Evolutionary conservation across 2,888 invertebrate genomes (phyloP).

Genomic region (Caenorhabditis sp.): DNA sequence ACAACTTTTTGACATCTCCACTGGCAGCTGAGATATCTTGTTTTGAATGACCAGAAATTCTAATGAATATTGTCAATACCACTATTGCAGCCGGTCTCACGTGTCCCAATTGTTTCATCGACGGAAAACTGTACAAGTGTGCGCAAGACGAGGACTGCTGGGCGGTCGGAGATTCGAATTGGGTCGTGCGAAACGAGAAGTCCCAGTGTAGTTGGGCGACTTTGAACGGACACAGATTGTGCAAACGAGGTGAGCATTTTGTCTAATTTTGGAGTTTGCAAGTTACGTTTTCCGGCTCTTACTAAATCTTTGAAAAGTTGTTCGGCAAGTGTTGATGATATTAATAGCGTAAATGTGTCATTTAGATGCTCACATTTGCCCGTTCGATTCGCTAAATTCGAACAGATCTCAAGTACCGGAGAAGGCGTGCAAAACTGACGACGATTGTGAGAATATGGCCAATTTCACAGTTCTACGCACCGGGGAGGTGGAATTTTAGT

Average conservation of each 20-base stretch:
- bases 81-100: conserved; percentile 1
- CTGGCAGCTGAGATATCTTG: too few species aligned
- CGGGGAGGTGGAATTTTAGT: not conserved
- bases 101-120: conserved; percentile 1
- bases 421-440: not conserved
- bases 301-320: not conserved
- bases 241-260: conserved; percentile 13
- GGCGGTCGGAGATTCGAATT: not conserved
- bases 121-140: not conserved
- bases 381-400: conserved; percentile 24
- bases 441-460: conserved; percentile 2
- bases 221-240: not conserved
- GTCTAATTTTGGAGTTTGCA: too few species aligned
- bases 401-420: not conserved
- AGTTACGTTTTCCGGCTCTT: not conserved
- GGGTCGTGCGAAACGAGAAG: conserved; percentile 4
- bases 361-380: conserved; percentile 2
- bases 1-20: too few species aligned
- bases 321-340: conserved; percentile 6
- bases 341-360: too few species aligned
- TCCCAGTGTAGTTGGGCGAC: not conserved
- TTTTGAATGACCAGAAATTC: too few species aligned
- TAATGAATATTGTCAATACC: too few species aligned
- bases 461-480: not conserved
- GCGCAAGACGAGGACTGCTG: conserved; percentile 1